Percentiles rank a stretch among this genome's conserved stretches.
These are phyloP conservation scores for Plecotus auritus DNA, from an alignment of 2,113 vertebrate genomes.

Conservation along the genomic window DNA sequence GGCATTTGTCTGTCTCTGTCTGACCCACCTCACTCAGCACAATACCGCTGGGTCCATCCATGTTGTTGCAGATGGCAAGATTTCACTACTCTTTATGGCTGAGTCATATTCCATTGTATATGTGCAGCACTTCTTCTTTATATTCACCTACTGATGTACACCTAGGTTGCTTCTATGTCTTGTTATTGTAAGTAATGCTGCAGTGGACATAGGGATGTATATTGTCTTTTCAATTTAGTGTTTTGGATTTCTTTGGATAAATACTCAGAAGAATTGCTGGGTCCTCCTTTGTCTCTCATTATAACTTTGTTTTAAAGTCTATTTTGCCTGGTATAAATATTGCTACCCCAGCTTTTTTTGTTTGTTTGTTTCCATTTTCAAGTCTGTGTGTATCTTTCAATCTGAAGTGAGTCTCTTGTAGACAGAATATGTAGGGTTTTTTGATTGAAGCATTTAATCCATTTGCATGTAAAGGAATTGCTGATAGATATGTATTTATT, in stretches of 20 bases:
- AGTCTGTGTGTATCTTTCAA: background rate
- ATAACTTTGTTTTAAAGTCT: background rate
- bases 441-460: background rate
- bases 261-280: background rate
- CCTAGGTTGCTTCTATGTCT: background rate
- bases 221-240: background rate
- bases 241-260: background rate
- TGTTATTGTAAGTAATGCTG: background rate
- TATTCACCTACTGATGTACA: background rate
- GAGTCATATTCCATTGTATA: background rate
- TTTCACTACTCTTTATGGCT: background rate
- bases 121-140: background rate
- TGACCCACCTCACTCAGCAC: background rate
- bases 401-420: background rate
- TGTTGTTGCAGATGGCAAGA: background rate
- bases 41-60: background rate
- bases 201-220: background rate
- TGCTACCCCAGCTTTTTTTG: background rate
- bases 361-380: background rate
- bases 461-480: background rate
- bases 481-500: background rate
- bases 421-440: background rate
- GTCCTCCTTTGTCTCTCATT: background rate
- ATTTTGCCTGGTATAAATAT: background rate
- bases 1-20: background rate